These are phyloP conservation scores for Fulica atra DNA, from an alignment of 2,113 vertebrate genomes.

Conservation along the genomic window DNA sequence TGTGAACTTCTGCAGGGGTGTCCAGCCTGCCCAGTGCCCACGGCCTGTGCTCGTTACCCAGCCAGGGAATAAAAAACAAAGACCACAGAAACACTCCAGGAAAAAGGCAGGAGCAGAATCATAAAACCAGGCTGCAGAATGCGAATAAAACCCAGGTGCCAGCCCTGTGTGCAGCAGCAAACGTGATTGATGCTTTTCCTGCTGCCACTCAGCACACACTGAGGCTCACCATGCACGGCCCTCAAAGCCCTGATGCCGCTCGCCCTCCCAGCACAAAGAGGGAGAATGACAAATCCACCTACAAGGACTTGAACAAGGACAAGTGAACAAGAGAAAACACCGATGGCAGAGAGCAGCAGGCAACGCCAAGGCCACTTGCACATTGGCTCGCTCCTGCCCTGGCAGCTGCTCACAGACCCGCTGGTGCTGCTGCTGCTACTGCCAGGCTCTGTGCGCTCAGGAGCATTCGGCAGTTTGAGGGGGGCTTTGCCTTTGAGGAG, in stretches of 20 bases:
- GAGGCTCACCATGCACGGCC: fast-evolving
- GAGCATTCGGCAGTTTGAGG: neutral
- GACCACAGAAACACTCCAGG: neutral
- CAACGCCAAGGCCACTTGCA: neutral
- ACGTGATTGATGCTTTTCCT: neutral
- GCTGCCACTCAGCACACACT: fast-evolving
- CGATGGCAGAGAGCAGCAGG: fast-evolving
- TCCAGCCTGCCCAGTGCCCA: neutral
- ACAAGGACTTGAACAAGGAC: neutral
- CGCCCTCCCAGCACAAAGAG: fast-evolving
- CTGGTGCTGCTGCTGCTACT: neutral
- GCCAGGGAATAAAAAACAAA: neutral
- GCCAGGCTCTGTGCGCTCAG: fast-evolving
- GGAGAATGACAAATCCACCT: neutral
- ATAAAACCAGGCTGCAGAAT: neutral
- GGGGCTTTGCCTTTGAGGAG: neutral
- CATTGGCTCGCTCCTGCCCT: neutral
- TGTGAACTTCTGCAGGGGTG: neutral
- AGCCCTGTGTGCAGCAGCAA: neutral
- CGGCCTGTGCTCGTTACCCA: neutral
- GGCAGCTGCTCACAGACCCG: neutral
- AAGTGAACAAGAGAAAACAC: neutral
- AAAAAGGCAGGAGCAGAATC: neutral
- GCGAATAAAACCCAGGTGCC: neutral
- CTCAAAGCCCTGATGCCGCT: neutral